These are phyloP conservation scores for Andrena trimmerana DNA, from an alignment of 2,888 invertebrate species.

Conservation along the genomic window DNA sequence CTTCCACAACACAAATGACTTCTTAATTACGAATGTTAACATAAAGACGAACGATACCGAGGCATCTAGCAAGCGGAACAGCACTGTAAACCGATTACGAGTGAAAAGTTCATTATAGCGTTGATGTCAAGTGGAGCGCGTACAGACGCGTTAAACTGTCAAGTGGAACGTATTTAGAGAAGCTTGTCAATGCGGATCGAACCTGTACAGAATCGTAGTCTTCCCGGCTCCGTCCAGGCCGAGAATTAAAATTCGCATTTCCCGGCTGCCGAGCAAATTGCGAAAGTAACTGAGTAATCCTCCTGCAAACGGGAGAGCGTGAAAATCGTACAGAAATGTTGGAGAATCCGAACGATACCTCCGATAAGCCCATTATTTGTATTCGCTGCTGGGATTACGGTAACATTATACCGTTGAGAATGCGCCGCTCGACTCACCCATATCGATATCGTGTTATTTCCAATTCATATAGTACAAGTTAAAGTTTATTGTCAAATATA, in stretches of 20 bases:
- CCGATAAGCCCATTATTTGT: slow-evolving; percentile 37
- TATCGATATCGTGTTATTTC: slow-evolving; percentile 70
- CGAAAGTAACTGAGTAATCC: slow-evolving; percentile 98
- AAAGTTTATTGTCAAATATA: slow-evolving; percentile 72
- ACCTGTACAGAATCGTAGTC: slow-evolving; percentile 98
- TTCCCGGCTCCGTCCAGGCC: slow-evolving; percentile 99
- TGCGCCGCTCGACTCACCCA: slow-evolving; percentile 73
- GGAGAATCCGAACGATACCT: neutral
- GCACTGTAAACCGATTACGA: neutral
- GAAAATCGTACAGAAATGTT: slow-evolving; percentile 9
- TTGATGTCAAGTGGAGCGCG: neutral
- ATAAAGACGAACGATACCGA: neutral
- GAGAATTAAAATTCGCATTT: slow-evolving; percentile 98
- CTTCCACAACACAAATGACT: neutral
- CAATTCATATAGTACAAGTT: slow-evolving; percentile 74
- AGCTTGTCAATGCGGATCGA: slow-evolving; percentile 57
- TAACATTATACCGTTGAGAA: slow-evolving; percentile 18
- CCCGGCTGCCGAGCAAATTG: slow-evolving; percentile 97
- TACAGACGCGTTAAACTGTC: slow-evolving; percentile 49
- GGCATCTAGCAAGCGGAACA: neutral
- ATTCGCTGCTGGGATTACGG: slow-evolving; percentile 22
- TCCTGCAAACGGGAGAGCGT: slow-evolving; percentile 88
- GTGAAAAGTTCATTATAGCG: neutral
- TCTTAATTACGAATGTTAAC: slow-evolving; percentile 19
- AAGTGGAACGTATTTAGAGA: slow-evolving; percentile 21